Percentiles rank a stretch among this genome's conserved stretches.
phyloP scores from a whole-genome alignment of 2,888 invertebrate genomes.

The Eumacrocentrus americanus region DNA sequence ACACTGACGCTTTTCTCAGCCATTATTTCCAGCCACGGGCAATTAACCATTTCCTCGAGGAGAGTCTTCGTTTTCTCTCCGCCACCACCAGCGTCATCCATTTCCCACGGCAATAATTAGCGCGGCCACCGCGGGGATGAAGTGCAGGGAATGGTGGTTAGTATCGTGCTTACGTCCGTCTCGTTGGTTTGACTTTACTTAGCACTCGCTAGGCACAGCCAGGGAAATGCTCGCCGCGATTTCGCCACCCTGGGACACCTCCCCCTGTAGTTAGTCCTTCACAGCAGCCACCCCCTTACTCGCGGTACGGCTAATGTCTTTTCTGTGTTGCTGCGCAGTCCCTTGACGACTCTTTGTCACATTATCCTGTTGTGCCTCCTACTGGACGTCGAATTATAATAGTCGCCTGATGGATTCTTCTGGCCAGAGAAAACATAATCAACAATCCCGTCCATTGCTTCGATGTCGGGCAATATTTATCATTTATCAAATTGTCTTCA shows the following conservation, averaged over 20 bases:
- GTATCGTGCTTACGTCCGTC: constrained; percentile 38
- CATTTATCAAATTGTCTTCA: too few relatives aligned
- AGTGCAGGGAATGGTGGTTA: constrained; percentile 1
- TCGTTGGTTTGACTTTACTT: constrained; percentile 45
- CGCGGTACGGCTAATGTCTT: constrained; percentile 57
- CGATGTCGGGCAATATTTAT: not conserved
- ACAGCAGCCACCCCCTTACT: constrained; percentile 30
- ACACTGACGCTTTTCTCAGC: constrained; percentile 18
- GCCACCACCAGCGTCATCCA: constrained; percentile 32
- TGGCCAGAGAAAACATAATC: constrained; percentile 33
- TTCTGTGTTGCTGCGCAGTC: constrained; percentile 59
- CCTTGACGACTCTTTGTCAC: constrained; percentile 45
- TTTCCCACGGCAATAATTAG: constrained; percentile 41
- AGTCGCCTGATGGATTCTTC: constrained; percentile 42
- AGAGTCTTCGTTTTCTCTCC: constrained; percentile 12
- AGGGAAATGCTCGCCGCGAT: constrained; percentile 42
- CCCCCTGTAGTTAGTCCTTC: constrained; percentile 32
- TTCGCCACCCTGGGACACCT: constrained; percentile 41
- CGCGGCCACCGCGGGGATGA: constrained; percentile 11
- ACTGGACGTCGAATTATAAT: constrained; percentile 53
- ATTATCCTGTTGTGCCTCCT: constrained; percentile 33
- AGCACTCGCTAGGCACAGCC: constrained; percentile 38
- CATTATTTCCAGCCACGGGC: constrained; percentile 34
- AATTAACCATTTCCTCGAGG: constrained; percentile 32
- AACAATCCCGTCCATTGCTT: constrained; percentile 6